Evolutionary conservation across 2,113 vertebrate species (phyloP).

Genomic region (Noturus placidus): DNA sequence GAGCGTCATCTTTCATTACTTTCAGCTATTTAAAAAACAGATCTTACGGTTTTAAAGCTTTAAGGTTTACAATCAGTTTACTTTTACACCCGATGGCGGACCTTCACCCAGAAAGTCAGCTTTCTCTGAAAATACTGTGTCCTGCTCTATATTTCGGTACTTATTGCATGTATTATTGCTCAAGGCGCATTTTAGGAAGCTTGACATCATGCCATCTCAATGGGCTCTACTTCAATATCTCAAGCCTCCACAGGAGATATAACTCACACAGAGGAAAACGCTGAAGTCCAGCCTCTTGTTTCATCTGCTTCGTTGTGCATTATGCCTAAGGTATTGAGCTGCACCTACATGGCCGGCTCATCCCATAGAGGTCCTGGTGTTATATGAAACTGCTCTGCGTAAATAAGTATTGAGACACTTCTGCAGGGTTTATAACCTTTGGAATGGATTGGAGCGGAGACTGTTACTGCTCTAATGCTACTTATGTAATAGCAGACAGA

Average conservation of each 20-base stretch:
- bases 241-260: not conserved
- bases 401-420: slow-evolving; percentile 34
- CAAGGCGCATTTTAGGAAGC: not conserved
- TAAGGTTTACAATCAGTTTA: not conserved
- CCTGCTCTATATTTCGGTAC: not conserved
- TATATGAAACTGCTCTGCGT: slow-evolving; percentile 23
- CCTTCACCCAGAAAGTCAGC: not conserved
- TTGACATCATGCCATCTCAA: not conserved
- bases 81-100: not conserved
- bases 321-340: not conserved
- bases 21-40: not conserved
- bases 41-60: not conserved
- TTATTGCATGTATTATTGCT: slow-evolving; percentile 12
- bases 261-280: not conserved
- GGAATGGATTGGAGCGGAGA: slow-evolving; percentile 18
- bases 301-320: not conserved
- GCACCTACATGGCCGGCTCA: not conserved
- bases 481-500: not conserved
- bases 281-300: not conserved
- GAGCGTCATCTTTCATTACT: slow-evolving; percentile 65
- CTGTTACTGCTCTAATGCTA: not conserved
- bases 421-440: slow-evolving; percentile 15
- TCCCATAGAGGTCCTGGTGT: not conserved
- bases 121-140: not conserved
- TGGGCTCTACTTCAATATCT: slow-evolving; percentile 11